phyloP scores from a whole-genome alignment of 2,888 invertebrate genomes.

The Drosophila kokeensis region DNA sequence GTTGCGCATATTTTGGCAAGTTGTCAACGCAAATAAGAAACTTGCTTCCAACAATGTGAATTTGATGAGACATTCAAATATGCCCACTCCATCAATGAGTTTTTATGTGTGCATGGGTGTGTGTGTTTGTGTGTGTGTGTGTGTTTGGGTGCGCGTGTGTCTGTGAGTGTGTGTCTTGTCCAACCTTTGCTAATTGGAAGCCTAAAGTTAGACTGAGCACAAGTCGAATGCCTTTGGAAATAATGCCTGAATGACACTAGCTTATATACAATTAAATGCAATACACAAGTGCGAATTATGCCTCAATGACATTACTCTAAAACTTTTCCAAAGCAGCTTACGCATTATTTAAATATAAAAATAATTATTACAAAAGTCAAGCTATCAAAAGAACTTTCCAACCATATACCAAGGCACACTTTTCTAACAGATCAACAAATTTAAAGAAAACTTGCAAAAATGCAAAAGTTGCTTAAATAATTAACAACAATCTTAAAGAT shows the following conservation, averaged over 20 bases:
- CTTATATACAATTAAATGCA: neutral
- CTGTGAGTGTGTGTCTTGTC: constrained; percentile 4
- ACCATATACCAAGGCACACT: neutral
- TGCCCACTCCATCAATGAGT: constrained; percentile 24
- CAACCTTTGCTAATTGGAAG: constrained; percentile 60
- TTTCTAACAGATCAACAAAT: neutral
- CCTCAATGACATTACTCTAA: neutral
- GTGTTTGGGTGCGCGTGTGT: constrained; percentile 1
- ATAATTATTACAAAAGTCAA: neutral
- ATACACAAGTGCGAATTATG: neutral
- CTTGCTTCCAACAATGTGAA: constrained; percentile 69
- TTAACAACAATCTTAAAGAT: neutral
- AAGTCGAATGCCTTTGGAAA: constrained; percentile 4
- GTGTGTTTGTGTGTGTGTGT: neutral
- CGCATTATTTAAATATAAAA: neutral
- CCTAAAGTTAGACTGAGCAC: constrained; percentile 44
- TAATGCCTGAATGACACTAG: constrained; percentile 2
- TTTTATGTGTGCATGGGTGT: neutral
- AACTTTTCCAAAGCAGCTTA: neutral
- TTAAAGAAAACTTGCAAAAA: neutral
- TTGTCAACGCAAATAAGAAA: constrained; percentile 71
- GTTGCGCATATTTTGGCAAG: constrained; percentile 69
- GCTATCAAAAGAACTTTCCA: neutral
- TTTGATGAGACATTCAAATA: constrained; percentile 72
- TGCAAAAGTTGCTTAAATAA: neutral